phyloP scores from a whole-genome alignment of 2,797 vertebrate genomes.

The Hafferia zeledoni region DNA sequence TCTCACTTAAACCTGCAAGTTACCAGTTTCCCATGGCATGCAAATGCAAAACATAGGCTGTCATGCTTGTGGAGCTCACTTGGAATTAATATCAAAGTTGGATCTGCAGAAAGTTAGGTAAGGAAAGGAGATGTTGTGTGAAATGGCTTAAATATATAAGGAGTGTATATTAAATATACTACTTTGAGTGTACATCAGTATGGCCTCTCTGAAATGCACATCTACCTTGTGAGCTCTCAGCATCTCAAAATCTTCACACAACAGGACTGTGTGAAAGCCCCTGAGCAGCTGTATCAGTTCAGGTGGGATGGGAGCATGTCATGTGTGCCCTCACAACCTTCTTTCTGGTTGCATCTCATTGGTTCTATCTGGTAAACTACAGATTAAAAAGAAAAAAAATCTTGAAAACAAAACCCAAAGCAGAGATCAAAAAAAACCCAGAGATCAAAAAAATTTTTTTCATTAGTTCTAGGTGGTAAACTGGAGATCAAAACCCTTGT shows the following conservation, averaged over 20 bases:
- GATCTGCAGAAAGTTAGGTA: neutral
- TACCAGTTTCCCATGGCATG: neutral
- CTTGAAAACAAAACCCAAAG: conserved; percentile 28
- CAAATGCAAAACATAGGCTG: neutral
- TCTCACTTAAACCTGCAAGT: neutral
- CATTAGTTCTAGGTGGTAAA: conserved; percentile 61
- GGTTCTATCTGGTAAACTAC: neutral
- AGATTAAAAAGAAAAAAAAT: neutral
- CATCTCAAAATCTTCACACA: neutral
- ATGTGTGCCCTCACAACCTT: neutral
- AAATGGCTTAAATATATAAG: neutral
- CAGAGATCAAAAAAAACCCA: conserved; percentile 34
- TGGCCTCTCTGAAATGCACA: neutral
- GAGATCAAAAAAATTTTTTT: conserved; percentile 11
- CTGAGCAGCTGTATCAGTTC: neutral
- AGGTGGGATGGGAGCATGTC: neutral
- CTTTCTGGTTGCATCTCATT: conserved; percentile 7
- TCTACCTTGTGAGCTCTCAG: neutral
- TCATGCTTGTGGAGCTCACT: neutral
- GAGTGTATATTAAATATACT: neutral
- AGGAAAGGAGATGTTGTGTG: neutral
- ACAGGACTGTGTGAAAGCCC: neutral
- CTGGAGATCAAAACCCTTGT: conserved; percentile 60
- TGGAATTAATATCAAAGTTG: conserved; percentile 18
- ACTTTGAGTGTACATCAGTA: neutral